A percentile compares a stretch with the other conserved stretches of the same genome.
phyloP scores from a whole-genome alignment of 2,797 vertebrate genomes.

The Sebastes steindachneri region DNA sequence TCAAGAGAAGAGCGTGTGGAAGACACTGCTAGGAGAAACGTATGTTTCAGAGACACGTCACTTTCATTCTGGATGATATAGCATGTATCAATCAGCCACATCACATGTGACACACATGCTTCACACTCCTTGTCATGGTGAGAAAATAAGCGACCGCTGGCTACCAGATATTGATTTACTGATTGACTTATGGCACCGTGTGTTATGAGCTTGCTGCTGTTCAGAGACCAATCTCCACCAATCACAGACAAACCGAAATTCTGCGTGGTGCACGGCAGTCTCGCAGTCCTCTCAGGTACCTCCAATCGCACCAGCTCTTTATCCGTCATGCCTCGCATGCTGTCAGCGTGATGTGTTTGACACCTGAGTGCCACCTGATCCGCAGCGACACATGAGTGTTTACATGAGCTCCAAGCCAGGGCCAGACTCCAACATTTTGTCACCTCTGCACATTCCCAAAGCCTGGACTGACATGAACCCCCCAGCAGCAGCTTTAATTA shows the following conservation, averaged over 20 bases:
- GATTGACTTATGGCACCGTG: slow-evolving; percentile 42
- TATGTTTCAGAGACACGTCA: not conserved
- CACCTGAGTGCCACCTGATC: slow-evolving; percentile 29
- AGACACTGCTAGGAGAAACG: not conserved
- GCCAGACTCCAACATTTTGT: slow-evolving; percentile 33
- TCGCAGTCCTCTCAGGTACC: not conserved
- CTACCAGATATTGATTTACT: slow-evolving; percentile 53
- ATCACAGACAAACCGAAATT: slow-evolving; percentile 31
- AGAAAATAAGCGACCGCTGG: slow-evolving; percentile 41
- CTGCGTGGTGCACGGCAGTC: not conserved
- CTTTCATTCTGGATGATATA: not conserved
- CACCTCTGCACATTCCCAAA: slow-evolving; percentile 53
- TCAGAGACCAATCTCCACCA: slow-evolving; percentile 23
- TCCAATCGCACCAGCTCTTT: not conserved
- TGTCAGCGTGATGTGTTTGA: slow-evolving; percentile 13
- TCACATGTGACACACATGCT: slow-evolving; percentile 8
- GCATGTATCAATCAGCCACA: not conserved
- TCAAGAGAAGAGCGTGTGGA: not conserved
- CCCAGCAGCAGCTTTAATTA: slow-evolving; percentile 36
- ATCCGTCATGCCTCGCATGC: slow-evolving; percentile 19
- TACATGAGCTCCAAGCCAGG: slow-evolving; percentile 1
- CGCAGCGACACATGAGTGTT: slow-evolving; percentile 3
- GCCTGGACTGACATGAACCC: not conserved
- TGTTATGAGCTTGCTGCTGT: slow-evolving; percentile 42
- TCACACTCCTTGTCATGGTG: slow-evolving; percentile 29